Conservation (phyloP, 2,888 invertebrate genomes). For the Theretra japonica region DNA sequence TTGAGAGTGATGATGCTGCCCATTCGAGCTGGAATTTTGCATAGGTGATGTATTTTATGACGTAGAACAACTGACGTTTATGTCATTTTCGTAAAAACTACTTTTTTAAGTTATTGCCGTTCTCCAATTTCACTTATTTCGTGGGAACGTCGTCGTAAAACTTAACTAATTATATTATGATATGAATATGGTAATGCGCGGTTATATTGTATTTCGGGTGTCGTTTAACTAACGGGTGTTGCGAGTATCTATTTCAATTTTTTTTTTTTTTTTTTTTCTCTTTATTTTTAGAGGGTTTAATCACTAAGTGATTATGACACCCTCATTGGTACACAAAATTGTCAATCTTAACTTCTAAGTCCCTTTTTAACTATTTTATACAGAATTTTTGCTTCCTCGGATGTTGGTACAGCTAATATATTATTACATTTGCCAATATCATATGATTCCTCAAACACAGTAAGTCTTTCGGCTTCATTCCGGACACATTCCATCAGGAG, state of each 20-base stretch:
- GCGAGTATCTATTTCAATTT: not conserved
- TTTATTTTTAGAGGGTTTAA: no score
- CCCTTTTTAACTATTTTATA: no score
- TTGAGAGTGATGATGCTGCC: constrained; percentile 25
- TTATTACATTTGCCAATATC: no score
- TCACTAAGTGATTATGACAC: no score
- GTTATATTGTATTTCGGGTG: not conserved
- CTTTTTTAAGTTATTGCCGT: not conserved
- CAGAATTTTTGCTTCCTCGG: no score
- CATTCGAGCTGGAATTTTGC: constrained; percentile 7
- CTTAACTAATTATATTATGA: constrained; percentile 9
- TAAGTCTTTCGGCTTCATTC: no score
- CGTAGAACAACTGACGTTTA: constrained; percentile 21
- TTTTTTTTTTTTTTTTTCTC: no score
- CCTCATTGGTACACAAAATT: no score
- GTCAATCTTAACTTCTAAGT: no score
- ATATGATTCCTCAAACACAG: no score
- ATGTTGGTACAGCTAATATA: no score
- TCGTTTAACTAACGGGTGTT: not conserved
- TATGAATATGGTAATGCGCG: not conserved
- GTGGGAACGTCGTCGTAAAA: constrained; percentile 15
- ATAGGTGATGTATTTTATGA: constrained; percentile 23
- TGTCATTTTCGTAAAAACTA: constrained; percentile 21
- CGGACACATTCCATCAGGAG: no score
- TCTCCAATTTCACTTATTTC: constrained; percentile 18